phyloP scores from a whole-genome alignment of 2,113 vertebrate species.

The Zapus hudsonius region DNA sequence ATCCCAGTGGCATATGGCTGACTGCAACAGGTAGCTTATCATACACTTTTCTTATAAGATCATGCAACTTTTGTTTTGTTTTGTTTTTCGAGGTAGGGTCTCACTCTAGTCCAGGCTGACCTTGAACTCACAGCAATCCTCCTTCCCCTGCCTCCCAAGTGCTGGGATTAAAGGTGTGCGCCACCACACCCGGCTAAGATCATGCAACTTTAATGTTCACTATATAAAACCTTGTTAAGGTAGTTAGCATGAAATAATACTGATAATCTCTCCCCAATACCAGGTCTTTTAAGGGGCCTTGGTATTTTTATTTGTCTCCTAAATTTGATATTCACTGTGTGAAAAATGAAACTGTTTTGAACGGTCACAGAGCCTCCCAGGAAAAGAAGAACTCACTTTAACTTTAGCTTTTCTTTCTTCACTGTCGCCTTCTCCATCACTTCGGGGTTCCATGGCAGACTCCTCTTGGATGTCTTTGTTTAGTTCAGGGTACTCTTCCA shows the following conservation, averaged over 20 bases:
- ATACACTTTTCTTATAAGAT: background rate
- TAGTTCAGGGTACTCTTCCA: constrained; percentile 95
- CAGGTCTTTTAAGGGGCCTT: background rate
- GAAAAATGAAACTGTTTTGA: constrained; percentile 38
- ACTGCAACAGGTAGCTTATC: background rate
- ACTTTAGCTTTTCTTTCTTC: constrained; percentile 87
- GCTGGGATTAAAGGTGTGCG: too few species aligned
- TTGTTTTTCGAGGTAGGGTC: too few species aligned
- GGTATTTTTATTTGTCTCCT: constrained; percentile 9
- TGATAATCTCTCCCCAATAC: constrained; percentile 39
- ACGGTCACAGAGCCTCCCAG: constrained; percentile 51
- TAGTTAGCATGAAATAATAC: background rate
- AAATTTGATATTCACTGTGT: background rate
- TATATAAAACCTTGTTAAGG: constrained; percentile 25
- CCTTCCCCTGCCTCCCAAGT: too few species aligned
- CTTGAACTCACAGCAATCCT: too few species aligned
- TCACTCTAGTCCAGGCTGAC: too few species aligned
- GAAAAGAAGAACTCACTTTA: constrained; percentile 84
- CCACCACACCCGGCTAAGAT: too few species aligned
- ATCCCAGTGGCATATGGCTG: too few species aligned
- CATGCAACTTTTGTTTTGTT: too few species aligned
- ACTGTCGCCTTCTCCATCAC: constrained; percentile 85
- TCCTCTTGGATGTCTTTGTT: constrained; percentile 90
- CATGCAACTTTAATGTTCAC: constrained; percentile 31
- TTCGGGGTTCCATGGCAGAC: constrained; percentile 73